Conservation (phyloP, 2,888 invertebrate species). For the Drosophila greeni region DNA sequence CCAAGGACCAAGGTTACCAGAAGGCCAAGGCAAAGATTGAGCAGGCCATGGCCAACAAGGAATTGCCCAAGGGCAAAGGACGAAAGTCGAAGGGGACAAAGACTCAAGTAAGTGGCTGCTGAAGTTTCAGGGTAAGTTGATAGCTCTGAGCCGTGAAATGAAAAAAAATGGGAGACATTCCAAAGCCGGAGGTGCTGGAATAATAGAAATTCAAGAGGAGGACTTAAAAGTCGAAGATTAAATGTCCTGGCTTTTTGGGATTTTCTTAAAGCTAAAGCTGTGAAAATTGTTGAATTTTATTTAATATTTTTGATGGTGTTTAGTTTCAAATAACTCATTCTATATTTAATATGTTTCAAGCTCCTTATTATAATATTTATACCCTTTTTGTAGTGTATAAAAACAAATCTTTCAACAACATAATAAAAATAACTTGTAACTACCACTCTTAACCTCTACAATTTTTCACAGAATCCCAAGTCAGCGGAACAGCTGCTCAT, state of each 20-base stretch:
- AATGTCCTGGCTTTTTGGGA: background rate
- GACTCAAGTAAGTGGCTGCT: slow-evolving; percentile 33
- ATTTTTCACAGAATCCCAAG: slow-evolving; percentile 36
- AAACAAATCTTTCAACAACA: background rate
- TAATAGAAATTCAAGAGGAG: background rate
- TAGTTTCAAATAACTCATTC: too few species aligned
- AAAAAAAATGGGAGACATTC: slow-evolving; percentile 1
- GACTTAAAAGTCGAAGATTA: too few species aligned
- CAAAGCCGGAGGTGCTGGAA: background rate
- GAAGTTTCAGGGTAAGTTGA: slow-evolving; percentile 3
- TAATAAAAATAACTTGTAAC: slow-evolving; percentile 2
- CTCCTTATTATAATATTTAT: background rate
- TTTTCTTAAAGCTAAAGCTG: background rate
- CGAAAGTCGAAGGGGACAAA: slow-evolving; percentile 28
- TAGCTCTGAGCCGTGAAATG: background rate
- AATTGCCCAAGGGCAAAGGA: slow-evolving; percentile 24
- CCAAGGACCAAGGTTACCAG: slow-evolving; percentile 52
- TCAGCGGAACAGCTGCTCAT: slow-evolving; percentile 59
- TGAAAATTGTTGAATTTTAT: background rate
- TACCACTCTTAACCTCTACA: background rate
- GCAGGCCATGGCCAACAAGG: slow-evolving; percentile 38
- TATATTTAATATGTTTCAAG: too few species aligned
- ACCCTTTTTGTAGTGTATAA: background rate
- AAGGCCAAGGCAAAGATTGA: slow-evolving; percentile 58
- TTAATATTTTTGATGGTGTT: background rate